Conservation (phyloP, 2,797 vertebrate genomes). For the Mus minutoides region DNA sequence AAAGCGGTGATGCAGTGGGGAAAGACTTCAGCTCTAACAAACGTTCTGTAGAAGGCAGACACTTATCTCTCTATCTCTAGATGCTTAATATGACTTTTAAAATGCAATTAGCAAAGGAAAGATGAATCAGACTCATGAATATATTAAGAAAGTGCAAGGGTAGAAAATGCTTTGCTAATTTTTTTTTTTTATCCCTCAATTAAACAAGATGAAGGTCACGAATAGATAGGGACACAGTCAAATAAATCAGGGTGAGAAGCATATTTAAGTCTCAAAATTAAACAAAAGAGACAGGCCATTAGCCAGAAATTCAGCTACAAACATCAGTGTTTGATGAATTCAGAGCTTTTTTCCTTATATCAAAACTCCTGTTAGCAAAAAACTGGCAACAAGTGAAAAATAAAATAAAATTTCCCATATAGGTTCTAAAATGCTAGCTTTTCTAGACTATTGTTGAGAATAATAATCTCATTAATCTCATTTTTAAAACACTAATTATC, state of each 20-base stretch:
- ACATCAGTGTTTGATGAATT: constrained; percentile 52
- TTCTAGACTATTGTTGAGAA: background rate
- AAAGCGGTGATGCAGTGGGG: background rate
- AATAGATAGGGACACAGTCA: background rate
- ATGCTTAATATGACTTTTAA: constrained; percentile 54
- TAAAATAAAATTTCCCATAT: constrained; percentile 12
- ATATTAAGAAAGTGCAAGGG: constrained; percentile 55
- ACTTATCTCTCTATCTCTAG: constrained; percentile 46
- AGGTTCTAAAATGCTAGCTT: background rate
- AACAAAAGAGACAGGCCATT: constrained; percentile 66
- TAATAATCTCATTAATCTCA: constrained; percentile 47
- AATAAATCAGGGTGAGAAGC: constrained; percentile 44
- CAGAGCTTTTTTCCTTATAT: constrained; percentile 57
- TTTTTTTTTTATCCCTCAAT: background rate
- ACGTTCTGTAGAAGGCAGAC: constrained; percentile 1
- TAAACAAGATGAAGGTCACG: constrained; percentile 63
- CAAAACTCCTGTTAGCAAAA: constrained; percentile 45
- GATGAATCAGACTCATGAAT: constrained; percentile 59
- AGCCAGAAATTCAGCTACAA: constrained; percentile 49
- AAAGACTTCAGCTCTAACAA: background rate
- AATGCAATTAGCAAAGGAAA: constrained; percentile 69
- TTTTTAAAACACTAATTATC: constrained; percentile 29
- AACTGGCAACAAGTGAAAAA: constrained; percentile 23
- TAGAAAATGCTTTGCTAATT: constrained; percentile 53
- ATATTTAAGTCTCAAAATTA: constrained; percentile 65